Evolutionary conservation across 2,113 vertebrate genomes (phyloP).

Genomic region (Sciurus niger): DNA sequence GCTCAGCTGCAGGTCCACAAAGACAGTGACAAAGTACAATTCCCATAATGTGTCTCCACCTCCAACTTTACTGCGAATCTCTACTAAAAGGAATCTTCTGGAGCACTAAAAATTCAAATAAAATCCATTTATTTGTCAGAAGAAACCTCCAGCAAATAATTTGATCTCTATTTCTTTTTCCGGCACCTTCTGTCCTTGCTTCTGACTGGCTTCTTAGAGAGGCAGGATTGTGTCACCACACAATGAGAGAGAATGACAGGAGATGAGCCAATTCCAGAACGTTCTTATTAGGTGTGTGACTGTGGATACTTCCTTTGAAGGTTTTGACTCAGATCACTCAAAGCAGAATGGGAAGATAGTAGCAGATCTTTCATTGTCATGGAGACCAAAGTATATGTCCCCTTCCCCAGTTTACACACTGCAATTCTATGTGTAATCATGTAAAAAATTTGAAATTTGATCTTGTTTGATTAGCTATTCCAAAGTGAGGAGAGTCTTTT

Average conservation of each 20-base stretch:
- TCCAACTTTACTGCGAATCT: not conserved
- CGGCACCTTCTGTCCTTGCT: not conserved
- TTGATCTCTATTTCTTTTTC: not conserved
- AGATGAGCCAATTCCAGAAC: not conserved
- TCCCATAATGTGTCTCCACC: too few relatives aligned
- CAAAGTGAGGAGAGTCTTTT: not conserved
- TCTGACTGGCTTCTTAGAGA: not conserved
- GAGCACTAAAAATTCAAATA: not conserved
- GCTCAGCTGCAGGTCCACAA: fast-evolving
- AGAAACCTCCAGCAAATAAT: not conserved
- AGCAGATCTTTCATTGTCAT: not conserved
- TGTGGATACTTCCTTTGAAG: not conserved
- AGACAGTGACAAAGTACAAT: fast-evolving
- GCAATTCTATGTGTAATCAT: not conserved
- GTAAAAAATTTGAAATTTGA: not conserved
- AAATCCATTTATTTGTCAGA: not conserved
- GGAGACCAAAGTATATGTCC: not conserved
- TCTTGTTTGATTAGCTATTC: not conserved
- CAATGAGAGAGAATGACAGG: too few relatives aligned
- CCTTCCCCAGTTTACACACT: not conserved
- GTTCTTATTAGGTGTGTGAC: not conserved
- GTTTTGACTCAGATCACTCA: not conserved
- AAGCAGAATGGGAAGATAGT: not conserved
- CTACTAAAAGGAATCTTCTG: not conserved
- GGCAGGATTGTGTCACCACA: too few relatives aligned